Evolutionary conservation across 2,888 invertebrate species (phyloP).

Genomic region (Thera obeliscata): DNA sequence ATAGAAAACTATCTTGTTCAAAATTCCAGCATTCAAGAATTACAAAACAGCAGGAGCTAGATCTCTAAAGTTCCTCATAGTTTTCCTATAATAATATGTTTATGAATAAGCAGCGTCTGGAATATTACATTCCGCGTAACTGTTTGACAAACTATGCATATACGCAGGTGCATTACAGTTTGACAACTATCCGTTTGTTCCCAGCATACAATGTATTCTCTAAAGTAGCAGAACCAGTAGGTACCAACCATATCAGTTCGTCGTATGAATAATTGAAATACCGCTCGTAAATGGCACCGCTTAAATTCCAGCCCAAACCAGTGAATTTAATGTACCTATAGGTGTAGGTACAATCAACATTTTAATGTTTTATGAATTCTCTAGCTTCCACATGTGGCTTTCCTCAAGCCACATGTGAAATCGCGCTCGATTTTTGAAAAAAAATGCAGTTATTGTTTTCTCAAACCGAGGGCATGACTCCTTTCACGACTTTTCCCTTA

Average conservation of each 20-base stretch:
- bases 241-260: not conserved
- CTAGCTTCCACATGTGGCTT: not conserved
- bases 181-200: not conserved
- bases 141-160: not conserved
- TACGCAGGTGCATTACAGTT: not conserved
- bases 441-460: no score
- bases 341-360: not conserved
- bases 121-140: not conserved
- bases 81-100: not conserved
- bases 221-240: not conserved
- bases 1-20: not conserved
- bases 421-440: no score
- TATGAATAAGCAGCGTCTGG: not conserved
- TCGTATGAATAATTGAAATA: slow-evolving; percentile 9
- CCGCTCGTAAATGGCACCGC: slow-evolving; percentile 2
- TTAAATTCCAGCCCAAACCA: slow-evolving; percentile 2
- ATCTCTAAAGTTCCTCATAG: not conserved
- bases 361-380: not conserved
- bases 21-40: no score
- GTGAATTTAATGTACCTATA: not conserved
- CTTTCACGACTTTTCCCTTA: no score
- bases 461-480: no score
- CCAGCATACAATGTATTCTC: not conserved
- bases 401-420: no score
- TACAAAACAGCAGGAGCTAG: no score